These are phyloP conservation scores for Castor canadensis DNA, from an alignment of 2,113 vertebrate genomes.

Conservation along the genomic window DNA sequence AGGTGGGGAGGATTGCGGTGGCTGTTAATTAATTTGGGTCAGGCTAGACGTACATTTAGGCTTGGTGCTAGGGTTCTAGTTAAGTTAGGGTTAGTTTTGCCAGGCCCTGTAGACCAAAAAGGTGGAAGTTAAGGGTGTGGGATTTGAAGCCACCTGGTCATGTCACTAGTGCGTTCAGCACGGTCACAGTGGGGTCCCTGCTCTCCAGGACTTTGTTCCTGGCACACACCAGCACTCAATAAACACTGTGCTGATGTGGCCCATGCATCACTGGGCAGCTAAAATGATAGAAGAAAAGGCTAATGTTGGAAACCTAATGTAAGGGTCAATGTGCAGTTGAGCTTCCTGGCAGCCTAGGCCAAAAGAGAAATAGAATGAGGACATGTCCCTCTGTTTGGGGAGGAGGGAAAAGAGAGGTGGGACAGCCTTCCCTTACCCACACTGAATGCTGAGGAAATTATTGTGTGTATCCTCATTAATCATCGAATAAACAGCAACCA, in stretches of 20 bases:
- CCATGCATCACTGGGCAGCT: neutral
- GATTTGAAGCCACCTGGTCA: neutral
- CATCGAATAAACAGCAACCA: neutral
- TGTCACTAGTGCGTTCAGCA: accelerated
- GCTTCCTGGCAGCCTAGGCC: slow-evolving; percentile 30
- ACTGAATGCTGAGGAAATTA: neutral
- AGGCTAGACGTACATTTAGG: neutral
- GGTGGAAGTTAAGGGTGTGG: too few relatives aligned
- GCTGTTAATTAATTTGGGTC: neutral
- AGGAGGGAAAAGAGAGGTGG: too few relatives aligned
- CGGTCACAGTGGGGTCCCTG: accelerated
- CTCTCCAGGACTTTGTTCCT: neutral
- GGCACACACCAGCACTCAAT: neutral
- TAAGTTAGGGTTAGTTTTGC: neutral
- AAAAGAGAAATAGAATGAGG: neutral
- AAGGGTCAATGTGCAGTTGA: neutral
- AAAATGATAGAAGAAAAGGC: neutral
- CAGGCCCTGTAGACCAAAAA: neutral
- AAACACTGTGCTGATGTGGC: neutral
- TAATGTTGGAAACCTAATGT: neutral
- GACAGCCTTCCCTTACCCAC: neutral
- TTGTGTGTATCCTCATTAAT: slow-evolving; percentile 8
- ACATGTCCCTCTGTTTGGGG: neutral
- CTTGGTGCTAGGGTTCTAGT: neutral
- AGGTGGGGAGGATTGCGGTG: neutral